phyloP scores from a whole-genome alignment of 2,888 invertebrate species.

The Pristionchus japonicus region DNA sequence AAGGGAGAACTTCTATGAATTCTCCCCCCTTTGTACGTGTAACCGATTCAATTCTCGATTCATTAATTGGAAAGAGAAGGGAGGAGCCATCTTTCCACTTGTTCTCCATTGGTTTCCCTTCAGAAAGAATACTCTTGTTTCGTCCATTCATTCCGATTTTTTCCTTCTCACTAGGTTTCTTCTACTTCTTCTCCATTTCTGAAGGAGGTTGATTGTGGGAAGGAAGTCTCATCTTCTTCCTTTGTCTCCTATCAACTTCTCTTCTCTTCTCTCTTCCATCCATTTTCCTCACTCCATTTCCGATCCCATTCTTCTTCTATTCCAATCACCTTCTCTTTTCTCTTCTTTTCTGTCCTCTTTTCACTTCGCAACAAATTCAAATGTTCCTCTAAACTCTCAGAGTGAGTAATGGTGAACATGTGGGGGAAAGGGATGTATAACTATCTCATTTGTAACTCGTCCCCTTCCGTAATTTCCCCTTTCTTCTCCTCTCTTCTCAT shows the following conservation, averaged over 20 bases:
- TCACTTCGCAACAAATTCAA: constrained; percentile 19
- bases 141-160: neutral
- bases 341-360: neutral
- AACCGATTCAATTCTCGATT: neutral
- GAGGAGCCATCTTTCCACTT: neutral
- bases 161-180: neutral
- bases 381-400: constrained; percentile 12
- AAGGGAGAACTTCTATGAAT: neutral
- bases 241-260: neutral
- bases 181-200: neutral
- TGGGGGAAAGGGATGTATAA: neutral
- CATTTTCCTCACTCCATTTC: constrained; percentile 16
- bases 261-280: neutral
- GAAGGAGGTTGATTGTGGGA: too few relatives aligned
- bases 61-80: constrained; percentile 5
- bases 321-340: constrained; percentile 10
- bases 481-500: neutral
- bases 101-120: neutral
- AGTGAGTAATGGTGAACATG: constrained; percentile 27
- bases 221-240: neutral
- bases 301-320: neutral
- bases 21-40: neutral
- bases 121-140: neutral
- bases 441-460: constrained; percentile 26
- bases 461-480: too few relatives aligned